Percentiles rank a stretch among this genome's conserved stretches.
These are phyloP conservation scores for Xiphorhynchus elegans DNA, from an alignment of 2,113 vertebrate species.

Conservation along the genomic window DNA sequence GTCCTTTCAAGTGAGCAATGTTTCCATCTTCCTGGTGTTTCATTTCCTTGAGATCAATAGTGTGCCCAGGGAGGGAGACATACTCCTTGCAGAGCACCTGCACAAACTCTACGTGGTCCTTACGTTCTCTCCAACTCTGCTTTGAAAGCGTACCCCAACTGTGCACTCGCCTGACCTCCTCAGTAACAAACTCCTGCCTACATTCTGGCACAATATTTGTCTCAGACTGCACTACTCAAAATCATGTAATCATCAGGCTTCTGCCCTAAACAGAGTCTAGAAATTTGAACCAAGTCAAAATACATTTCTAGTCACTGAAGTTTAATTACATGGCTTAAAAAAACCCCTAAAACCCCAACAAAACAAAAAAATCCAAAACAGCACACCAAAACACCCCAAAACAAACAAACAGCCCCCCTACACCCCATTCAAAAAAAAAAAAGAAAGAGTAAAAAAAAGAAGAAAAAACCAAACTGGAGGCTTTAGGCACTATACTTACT, in stretches of 20 bases:
- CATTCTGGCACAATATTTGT: neutral
- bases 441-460: neutral
- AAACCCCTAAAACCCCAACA: neutral
- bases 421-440: neutral
- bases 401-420: neutral
- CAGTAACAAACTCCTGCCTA: neutral
- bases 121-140: rapidly evolving
- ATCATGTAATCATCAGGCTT: neutral
- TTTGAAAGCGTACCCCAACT: neutral
- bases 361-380: neutral
- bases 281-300: neutral
- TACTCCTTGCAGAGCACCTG: neutral
- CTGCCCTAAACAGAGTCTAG: neutral
- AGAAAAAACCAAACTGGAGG: neutral
- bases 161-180: neutral
- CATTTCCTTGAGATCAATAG: neutral
- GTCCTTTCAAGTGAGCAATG: neutral
- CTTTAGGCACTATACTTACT: neutral
- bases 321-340: neutral
- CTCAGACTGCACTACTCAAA: neutral
- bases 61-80: rapidly evolving
- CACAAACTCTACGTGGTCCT: rapidly evolving
- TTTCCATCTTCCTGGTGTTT: neutral
- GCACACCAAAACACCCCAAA: neutral
- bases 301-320: neutral